Conservation (phyloP, 2,888 invertebrate genomes). For the Leptogaster cylindrica region DNA sequence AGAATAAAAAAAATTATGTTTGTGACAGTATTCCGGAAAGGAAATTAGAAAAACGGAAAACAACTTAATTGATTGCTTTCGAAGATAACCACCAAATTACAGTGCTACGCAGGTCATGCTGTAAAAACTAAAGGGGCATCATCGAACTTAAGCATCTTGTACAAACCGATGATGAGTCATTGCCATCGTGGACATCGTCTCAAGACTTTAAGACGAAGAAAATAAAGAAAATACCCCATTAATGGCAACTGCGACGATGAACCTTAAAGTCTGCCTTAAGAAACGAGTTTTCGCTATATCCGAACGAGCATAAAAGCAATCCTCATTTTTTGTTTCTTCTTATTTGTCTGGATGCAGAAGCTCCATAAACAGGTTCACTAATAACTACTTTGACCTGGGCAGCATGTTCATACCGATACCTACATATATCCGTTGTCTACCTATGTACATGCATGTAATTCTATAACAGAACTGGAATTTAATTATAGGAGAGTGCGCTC, state of each 20-base stretch:
- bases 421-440: too few relatives aligned
- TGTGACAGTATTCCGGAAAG: too few relatives aligned
- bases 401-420: background rate
- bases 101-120: too few relatives aligned
- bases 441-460: too few relatives aligned
- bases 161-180: background rate
- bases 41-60: too few relatives aligned
- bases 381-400: constrained; percentile 4
- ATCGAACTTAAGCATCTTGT: too few relatives aligned
- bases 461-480: background rate
- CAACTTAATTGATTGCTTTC: too few relatives aligned
- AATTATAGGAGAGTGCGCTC: background rate
- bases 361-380: constrained; percentile 1
- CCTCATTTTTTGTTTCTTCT: background rate
- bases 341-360: background rate
- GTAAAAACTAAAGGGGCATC: too few relatives aligned
- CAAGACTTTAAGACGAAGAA: background rate
- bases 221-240: background rate
- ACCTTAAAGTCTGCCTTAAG: constrained; percentile 4
- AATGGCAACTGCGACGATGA: background rate
- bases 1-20: too few relatives aligned
- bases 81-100: too few relatives aligned
- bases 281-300: constrained; percentile 10
- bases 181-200: background rate
- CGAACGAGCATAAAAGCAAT: background rate